A percentile compares a stretch with the other conserved stretches of the same genome.
These are phyloP conservation scores for Gambelia wislizenii DNA, from an alignment of 2,797 vertebrate genomes.

Conservation along the genomic window DNA sequence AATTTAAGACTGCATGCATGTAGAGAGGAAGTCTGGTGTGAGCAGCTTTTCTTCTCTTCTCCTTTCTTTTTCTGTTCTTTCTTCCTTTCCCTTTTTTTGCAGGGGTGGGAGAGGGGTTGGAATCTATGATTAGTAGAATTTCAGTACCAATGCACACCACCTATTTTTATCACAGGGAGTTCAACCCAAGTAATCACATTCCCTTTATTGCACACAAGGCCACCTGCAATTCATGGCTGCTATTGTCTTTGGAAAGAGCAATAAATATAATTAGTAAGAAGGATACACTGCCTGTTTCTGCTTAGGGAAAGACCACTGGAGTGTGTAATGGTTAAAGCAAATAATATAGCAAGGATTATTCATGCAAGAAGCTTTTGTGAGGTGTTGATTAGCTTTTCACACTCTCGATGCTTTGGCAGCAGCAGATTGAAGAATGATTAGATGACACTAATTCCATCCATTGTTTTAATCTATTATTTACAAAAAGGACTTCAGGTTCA, in stretches of 20 bases:
- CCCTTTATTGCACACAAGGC: slow-evolving; percentile 31
- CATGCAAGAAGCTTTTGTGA: slow-evolving; percentile 46
- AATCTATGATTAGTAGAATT: slow-evolving; percentile 15
- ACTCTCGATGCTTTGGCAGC: slow-evolving; percentile 18
- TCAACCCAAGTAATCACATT: slow-evolving; percentile 36
- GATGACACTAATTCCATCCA: slow-evolving; percentile 14
- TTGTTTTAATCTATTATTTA: slow-evolving; percentile 34
- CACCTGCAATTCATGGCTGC: not conserved
- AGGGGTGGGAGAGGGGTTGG: not conserved
- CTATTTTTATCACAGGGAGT: slow-evolving; percentile 21
- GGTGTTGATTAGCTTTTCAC: slow-evolving; percentile 33
- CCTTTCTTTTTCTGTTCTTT: not conserved
- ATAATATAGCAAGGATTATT: slow-evolving; percentile 57
- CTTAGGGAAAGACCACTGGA: slow-evolving; percentile 51
- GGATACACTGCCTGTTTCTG: slow-evolving; percentile 44
- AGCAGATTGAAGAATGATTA: slow-evolving; percentile 12
- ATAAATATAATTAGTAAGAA: slow-evolving; percentile 15
- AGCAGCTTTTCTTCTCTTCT: not conserved
- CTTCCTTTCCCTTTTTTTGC: too few relatives aligned
- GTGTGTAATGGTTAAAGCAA: slow-evolving; percentile 44
- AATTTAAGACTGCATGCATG: not conserved
- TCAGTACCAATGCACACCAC: slow-evolving; percentile 32
- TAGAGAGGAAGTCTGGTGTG: not conserved
- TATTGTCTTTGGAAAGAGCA: slow-evolving; percentile 34
- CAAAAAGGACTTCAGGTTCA: slow-evolving; percentile 13